A percentile compares a stretch with the other conserved stretches of the same genome.
These are phyloP conservation scores for Hirudo medicinalis DNA, from an alignment of 1,140 invertebrate genomes.

Conservation along the genomic window DNA sequence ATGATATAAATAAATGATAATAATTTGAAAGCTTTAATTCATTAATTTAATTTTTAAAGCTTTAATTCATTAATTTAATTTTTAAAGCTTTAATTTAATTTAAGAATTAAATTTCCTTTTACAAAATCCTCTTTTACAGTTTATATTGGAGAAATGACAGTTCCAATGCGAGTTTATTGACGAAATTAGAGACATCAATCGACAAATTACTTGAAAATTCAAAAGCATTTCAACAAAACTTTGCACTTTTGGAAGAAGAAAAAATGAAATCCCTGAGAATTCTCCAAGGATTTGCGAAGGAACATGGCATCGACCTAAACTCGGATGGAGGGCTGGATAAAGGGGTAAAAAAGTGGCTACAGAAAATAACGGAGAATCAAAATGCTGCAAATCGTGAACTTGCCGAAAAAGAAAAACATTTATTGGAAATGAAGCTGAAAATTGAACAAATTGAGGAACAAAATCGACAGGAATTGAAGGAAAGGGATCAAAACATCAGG, in stretches of 20 bases:
- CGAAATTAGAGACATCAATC: neutral
- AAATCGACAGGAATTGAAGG: constrained; percentile 8
- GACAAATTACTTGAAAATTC: constrained; percentile 1
- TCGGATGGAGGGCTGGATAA: constrained; percentile 3
- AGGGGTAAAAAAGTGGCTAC: neutral
- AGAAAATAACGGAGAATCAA: neutral
- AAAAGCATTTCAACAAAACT: neutral
- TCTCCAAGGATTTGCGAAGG: neutral
- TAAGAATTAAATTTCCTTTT: neutral
- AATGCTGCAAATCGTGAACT: neutral
- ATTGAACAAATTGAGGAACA: constrained; percentile 11
- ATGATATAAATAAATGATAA: no score
- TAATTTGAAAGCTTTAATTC: neutral
- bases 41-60: no score
- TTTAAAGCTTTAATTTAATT: no score
- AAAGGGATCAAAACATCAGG: constrained; percentile 14
- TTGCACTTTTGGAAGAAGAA: constrained; percentile 9
- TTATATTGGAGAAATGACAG: neutral
- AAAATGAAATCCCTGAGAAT: constrained; percentile 2
- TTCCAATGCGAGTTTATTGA: neutral
- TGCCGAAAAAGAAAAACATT: neutral
- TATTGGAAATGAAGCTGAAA: neutral
- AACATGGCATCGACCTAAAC: neutral
- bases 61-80: no score
- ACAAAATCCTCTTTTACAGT: neutral